phyloP scores from a whole-genome alignment of 2,113 vertebrate genomes.

The Acrocephalus arundinaceus region DNA sequence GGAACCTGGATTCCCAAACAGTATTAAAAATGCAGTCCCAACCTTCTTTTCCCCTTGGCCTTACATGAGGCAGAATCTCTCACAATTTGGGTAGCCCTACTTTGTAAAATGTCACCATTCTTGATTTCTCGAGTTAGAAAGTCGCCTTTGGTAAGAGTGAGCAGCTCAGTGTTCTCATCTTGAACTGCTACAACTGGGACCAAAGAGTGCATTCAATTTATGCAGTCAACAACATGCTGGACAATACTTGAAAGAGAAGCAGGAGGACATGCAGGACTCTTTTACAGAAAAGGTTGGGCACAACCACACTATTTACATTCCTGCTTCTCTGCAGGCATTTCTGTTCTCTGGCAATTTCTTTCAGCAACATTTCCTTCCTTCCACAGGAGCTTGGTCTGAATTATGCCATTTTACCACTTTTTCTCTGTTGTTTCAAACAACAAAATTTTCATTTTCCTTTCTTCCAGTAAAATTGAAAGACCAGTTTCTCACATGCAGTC shows the following conservation, averaged over 20 bases:
- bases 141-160: background rate
- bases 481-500: background rate
- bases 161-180: fast-evolving
- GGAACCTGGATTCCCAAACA: constrained; percentile 46
- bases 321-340: background rate
- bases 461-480: background rate
- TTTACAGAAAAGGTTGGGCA: background rate
- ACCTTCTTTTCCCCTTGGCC: background rate
- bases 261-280: background rate
- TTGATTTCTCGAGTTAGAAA: background rate
- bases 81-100: background rate
- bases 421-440: background rate
- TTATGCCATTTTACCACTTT: background rate
- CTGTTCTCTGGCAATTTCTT: background rate
- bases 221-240: background rate
- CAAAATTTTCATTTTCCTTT: background rate
- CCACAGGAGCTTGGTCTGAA: background rate
- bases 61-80: background rate
- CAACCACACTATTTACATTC: background rate
- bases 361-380: background rate
- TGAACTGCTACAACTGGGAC: background rate
- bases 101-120: background rate
- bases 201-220: background rate
- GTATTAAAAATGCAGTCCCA: constrained; percentile 49
- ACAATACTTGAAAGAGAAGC: background rate